Base-by-base conservation (phyloP, 2,888 invertebrate species). In the Polyommatus iphigenia region DNA sequence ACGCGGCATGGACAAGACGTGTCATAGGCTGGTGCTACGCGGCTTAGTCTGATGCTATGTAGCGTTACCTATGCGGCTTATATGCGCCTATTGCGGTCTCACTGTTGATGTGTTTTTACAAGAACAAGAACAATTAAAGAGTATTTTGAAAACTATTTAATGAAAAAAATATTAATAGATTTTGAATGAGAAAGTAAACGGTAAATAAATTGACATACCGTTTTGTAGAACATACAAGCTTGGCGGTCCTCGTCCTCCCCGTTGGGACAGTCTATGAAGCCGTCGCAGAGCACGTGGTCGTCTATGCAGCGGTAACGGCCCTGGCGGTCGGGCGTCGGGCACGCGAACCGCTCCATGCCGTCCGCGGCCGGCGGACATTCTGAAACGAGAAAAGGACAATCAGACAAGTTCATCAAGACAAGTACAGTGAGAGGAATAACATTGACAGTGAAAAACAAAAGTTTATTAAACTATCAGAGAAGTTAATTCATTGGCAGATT, bases 171-270 rank as follows among this genome's bases (percentile, higher is more conserved):
- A 50, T 50, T 50, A 15, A 50, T 5, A 54, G 5, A 54, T 54
- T 54, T 54, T 5, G 18, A 54, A 54, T 5, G 54, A 54, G 18
- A 18, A 18, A 18, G 54, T 54, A 5, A 54, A 18, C 2, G 13
- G 18, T 20, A 18, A n/a, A 36, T 20, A 78, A 46, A 62, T 46
- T 76, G 8, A 78, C 96, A 95, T 94, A 98, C 98, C 96, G 98
- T 98, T 96, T 98, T 98, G 91, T 98, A 98, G 95, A 98, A 98
- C 98, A 98, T 98, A 95, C 98, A 98, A 85, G 97, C 97, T 91
- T 97, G 97, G 87, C 98, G 95, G 88, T 98, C 98, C 90, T 98
- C 98, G 89, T 98, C 98, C 91, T 98, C 98, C 80, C 97, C 98
- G 84, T 96, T 96, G 80, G 98, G 98, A 92, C 98, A 98, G 95